Base-by-base conservation (phyloP, 2,113 vertebrate genomes). In the Apodemus sylvaticus region DNA sequence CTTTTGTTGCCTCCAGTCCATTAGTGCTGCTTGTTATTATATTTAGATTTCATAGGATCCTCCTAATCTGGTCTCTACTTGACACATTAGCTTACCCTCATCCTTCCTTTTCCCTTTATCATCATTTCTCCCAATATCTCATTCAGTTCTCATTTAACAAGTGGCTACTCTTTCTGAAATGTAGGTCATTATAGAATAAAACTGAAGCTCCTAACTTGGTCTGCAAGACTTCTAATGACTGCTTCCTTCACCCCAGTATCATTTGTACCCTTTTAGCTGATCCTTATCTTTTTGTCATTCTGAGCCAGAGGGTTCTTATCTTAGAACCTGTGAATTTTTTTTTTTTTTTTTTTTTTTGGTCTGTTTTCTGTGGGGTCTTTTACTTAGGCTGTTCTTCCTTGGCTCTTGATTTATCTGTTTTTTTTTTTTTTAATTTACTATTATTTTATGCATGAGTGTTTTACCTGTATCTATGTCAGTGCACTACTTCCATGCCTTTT, bases 101-200 rank as follows among this genome's bases (percentile, higher is more conserved):
- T 48, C 39, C 39, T 55, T 78, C 55, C 19, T 68, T 78, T 83
- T 42, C 76, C 39, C 78, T 29, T 91, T 79, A 22, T 51, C 17
- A 55, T 45, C 42, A 48, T 62, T n/a, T 45, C 34, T 96, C 60
- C 48, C 11, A 26, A 9, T 55, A 85, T 14, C 86, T 58, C 26
- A 17, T 58, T 73, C 22, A 79, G 42, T 90, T 13, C 71, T 87
- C 29, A 22, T 83, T 85, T 70, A 96, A 45, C 48, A 51, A 36
- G 17, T 92, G 91, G 45, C 39, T 68, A 39, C 51, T 68, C 29
- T 95, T 93, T 87, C 55, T 79, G 74, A 95, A 87, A 70, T 66
- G 0, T 83, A 53, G 83, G 24, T 68, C 7, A 8, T 93, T 78
- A 92, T 48, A 76, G n/a, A 81, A 64, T 91, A 81, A 81, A 82